These are phyloP conservation scores for Drosophila quasianomalipes DNA, from an alignment of 2,888 invertebrate species.

Conservation along the genomic window DNA sequence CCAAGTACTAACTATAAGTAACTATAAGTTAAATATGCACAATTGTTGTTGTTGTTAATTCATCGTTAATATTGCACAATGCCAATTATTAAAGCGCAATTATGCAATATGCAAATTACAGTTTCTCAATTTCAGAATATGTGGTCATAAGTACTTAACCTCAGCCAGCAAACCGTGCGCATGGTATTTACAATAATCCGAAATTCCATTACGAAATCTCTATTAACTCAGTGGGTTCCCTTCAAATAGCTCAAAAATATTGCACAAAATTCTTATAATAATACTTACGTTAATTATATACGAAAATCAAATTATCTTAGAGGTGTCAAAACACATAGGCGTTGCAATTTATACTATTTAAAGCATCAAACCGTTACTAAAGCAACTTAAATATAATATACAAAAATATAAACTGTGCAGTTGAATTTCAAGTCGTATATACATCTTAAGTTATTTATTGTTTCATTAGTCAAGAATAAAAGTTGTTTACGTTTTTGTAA, in stretches of 20 bases:
- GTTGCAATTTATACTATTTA: neutral
- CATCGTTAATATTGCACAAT: slow-evolving; percentile 17
- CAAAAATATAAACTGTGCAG: neutral
- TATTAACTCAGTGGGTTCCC: neutral
- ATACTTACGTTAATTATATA: neutral
- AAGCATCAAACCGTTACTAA: neutral
- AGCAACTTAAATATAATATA: neutral
- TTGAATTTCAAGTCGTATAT: neutral
- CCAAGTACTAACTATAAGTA: slow-evolving; percentile 31
- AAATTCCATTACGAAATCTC: neutral
- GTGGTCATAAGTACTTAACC: neutral
- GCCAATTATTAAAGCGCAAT: slow-evolving; percentile 10
- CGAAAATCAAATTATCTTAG: neutral
- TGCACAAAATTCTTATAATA: neutral
- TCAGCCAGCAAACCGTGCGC: neutral
- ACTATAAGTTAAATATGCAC: slow-evolving; percentile 1
- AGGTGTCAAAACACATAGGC: neutral
- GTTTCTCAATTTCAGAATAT: slow-evolving; percentile 20
- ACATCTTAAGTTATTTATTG: neutral
- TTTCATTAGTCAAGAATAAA: neutral
- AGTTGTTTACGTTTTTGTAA: neutral
- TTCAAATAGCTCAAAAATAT: neutral
- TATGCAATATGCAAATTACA: slow-evolving; percentile 25
- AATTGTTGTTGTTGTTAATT: slow-evolving; percentile 5
- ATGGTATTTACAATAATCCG: slow-evolving; percentile 1